A percentile compares a stretch with the other conserved stretches of the same genome.
phyloP scores from a whole-genome alignment of 2,888 invertebrate genomes.

The Globia sparganii region DNA sequence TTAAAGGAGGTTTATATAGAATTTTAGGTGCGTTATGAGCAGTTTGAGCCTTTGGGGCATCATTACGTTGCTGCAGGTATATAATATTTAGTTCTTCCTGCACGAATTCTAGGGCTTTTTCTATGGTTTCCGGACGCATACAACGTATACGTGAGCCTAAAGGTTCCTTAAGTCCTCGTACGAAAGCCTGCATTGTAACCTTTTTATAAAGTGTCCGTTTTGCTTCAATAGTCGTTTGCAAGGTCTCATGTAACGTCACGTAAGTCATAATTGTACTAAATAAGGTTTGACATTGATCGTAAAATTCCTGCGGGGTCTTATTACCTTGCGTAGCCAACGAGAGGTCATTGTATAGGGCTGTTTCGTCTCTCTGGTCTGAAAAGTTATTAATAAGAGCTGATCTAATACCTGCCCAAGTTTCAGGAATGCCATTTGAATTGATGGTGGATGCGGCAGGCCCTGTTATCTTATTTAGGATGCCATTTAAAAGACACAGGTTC shows the following conservation, averaged over 20 bases:
- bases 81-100: too few relatives aligned
- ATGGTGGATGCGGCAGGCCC: too few relatives aligned
- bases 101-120: neutral
- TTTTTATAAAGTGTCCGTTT: constrained; percentile 9
- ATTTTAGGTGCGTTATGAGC: too few relatives aligned
- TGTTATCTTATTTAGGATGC: too few relatives aligned
- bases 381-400: constrained; percentile 3
- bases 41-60: too few relatives aligned
- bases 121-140: neutral
- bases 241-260: constrained; percentile 8
- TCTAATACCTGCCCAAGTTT: neutral
- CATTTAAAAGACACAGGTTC: too few relatives aligned
- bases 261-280: constrained; percentile 13
- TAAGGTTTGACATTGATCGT: neutral
- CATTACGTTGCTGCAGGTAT: too few relatives aligned
- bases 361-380: neutral
- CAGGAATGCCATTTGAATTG: neutral
- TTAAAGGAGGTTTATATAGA: too few relatives aligned
- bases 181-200: neutral
- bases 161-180: neutral
- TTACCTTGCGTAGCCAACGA: constrained; percentile 4
- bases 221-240: neutral
- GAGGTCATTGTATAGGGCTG: neutral
- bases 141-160: neutral
- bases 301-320: constrained; percentile 4